Evolutionary conservation across 2,888 invertebrate genomes (phyloP), one percentile per base, ranked within the genome.

Genomic region (Quadroppia sp.): DNA sequence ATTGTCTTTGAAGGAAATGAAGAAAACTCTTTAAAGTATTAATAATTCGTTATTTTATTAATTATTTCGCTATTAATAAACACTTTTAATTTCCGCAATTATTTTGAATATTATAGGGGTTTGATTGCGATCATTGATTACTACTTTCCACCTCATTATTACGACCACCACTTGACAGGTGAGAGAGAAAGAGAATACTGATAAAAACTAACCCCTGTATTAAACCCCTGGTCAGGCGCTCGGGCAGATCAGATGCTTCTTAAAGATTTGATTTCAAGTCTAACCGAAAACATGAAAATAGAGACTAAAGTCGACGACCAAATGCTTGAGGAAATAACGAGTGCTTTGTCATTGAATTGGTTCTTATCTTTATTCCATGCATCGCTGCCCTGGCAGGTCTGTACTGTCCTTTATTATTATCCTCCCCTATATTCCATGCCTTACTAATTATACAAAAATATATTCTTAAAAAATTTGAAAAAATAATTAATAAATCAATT

Each of bases 311-410:
- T 69, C 7, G 25, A 15, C 9, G 48, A 50, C 11, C 36, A 48
- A 25, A 73, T 71, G 42, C 32, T 71, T 23, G 74, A 72, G 17
- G 71, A 64, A 20, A 45, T 74, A n/a, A 74, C 72, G 0, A 64
- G 20, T 17, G 61, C 74, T 36, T n/a, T 74, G 23, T 45, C 74
- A 13, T 64, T 74, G 32, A 74, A 74, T 71, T 74, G 74, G 74
- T 74, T 74, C 36, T 36, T 74, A 28, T 74, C 74, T 11, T 36
- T 74, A 9, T 74, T 64, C 50, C 74, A 74, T 32, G n/a, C 56
- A 36, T 61, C 74, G 20, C 20, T 74, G 7, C 74, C 74, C 30
- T 64, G 71, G 67, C 71, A 71, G 74, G 74, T n/a, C n/a, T n/a
- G n/a, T n/a, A n/a, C n/a, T n/a, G n/a, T 4, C 20, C 11, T 59